Evolutionary conservation across 2,888 invertebrate genomes (phyloP), one percentile per base, ranked within the genome.

Genomic region (Theodoxus fluviatilis): DNA sequence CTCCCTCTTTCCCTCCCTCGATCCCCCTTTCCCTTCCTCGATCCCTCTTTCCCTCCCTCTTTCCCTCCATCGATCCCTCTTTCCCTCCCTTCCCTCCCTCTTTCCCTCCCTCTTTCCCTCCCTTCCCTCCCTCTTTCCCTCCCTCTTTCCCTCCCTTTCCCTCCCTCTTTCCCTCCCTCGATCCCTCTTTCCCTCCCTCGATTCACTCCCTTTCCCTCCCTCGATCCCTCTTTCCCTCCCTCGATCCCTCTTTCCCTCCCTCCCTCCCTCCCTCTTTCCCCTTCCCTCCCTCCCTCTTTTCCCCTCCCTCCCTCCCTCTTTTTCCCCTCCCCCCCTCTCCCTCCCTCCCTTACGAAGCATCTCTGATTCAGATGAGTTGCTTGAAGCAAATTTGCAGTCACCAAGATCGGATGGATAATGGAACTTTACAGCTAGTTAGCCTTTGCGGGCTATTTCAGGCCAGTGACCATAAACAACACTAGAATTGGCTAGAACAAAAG

Each of bases 231-330:
- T n/a, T n/a, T n/a, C n/a, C n/a, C n/a, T n/a, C n/a, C n/a, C n/a
- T n/a, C n/a, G n/a, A n/a, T n/a, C n/a, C n/a, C n/a, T n/a, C 63
- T 63, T 2, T 63, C 37, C n/a, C 25, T 35, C 3, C 22, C 35
- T 63, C 63, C 3, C 63, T 35, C 63, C 22, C 63, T 9, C 63
- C 22, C 12, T 33, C 35, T 35, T 22, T 15, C 35, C n/a, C 12
- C 15, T 22, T 35, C 3, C 22, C 35, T 3, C 63, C 37, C 15
- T n/a, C 18, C 18, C 33, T 31, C 35, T 28, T 3, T 2, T 38
- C 37, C 9, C 37, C 3, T 63, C 63, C 37, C 63, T 63, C 63
- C n/a, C 35, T 35, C 63, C 37, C 3, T 63, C 63, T 35, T n/a
- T n/a, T n/a, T n/a, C n/a, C n/a, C n/a, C n/a, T n/a, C n/a, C n/a